A percentile compares a stretch with the other conserved stretches of the same genome.
Conservation (phyloP, 2,113 vertebrate species). For the Benitochromis conjunctus region DNA sequence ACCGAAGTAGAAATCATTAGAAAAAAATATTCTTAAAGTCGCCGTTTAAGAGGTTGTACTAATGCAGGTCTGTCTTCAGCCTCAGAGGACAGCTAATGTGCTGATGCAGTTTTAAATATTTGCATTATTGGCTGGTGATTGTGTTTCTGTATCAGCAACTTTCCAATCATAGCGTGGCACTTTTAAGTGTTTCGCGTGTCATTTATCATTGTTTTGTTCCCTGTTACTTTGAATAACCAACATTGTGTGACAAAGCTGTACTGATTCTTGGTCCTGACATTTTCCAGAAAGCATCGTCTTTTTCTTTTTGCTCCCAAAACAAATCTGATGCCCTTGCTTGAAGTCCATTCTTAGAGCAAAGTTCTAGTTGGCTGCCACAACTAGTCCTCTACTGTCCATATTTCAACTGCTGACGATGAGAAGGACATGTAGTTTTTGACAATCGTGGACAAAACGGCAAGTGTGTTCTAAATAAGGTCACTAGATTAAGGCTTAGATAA, state of each 20-base stretch:
- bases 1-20: background rate
- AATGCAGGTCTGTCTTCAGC: background rate
- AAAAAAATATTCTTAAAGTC: background rate
- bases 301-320: background rate
- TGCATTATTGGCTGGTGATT: background rate
- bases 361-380: background rate
- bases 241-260: background rate
- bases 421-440: background rate
- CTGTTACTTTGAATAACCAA: background rate
- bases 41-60: background rate
- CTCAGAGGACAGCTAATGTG: background rate
- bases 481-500: background rate
- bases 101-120: background rate
- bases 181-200: background rate
- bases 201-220: background rate
- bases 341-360: background rate
- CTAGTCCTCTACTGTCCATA: background rate
- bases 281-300: background rate
- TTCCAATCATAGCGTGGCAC: background rate
- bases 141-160: background rate
- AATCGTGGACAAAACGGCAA: background rate
- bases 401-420: background rate
- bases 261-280: background rate
- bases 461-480: background rate
- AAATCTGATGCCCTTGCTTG: background rate